phyloP scores from a whole-genome alignment of 2,888 invertebrate genomes.

The Phoenoteleia sp. region DNA sequence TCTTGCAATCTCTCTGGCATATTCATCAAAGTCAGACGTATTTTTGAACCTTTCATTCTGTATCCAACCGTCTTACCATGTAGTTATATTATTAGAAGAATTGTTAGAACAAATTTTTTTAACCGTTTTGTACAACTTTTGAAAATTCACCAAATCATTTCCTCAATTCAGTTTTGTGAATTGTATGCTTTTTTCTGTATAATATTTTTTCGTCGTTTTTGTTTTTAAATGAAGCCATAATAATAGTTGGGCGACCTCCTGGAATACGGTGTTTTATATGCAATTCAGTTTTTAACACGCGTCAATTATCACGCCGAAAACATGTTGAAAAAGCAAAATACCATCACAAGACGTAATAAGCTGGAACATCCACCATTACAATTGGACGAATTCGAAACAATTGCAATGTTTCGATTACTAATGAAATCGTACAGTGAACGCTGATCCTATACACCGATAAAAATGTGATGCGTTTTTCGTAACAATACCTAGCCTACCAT shows the following conservation, averaged over 20 bases:
- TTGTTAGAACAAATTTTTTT: too few relatives aligned
- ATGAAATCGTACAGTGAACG: not conserved
- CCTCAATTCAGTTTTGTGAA: too few relatives aligned
- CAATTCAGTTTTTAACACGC: too few relatives aligned
- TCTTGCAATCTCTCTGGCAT: too few relatives aligned
- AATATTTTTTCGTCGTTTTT: not conserved
- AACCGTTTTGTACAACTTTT: too few relatives aligned
- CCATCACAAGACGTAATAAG: not conserved
- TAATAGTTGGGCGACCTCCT: too few relatives aligned
- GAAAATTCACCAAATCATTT: too few relatives aligned
- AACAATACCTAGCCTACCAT: too few relatives aligned
- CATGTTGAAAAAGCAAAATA: not conserved
- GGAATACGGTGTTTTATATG: not conserved
- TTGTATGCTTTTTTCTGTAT: too few relatives aligned
- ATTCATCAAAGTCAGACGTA: too few relatives aligned
- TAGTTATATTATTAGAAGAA: not conserved
- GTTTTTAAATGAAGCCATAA: not conserved
- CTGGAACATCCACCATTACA: not conserved
- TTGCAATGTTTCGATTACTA: not conserved
- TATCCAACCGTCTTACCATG: not conserved
- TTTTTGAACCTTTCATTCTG: not conserved
- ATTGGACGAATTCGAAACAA: not conserved
- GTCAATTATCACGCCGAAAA: not conserved
- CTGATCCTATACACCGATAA: too few relatives aligned
- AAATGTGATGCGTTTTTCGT: too few relatives aligned